Base-by-base conservation (phyloP, 2,888 invertebrate species). In the Harpalus rubripes region DNA sequence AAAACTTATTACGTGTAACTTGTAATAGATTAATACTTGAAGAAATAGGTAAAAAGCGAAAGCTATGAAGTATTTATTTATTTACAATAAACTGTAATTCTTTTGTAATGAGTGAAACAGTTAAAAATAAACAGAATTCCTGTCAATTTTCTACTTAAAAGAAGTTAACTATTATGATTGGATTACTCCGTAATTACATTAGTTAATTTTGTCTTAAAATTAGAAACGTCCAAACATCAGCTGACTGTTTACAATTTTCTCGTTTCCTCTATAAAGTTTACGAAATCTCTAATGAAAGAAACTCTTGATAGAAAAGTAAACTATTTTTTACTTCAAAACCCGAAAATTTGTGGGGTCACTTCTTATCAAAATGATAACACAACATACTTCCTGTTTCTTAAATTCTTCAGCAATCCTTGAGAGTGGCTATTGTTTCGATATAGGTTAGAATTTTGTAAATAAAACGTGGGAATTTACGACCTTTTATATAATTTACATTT, bases 281-380 rank as follows among this genome's bases (percentile, higher is more conserved):
- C 65, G 65, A 65, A 65, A 65, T 65, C 32, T 65, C 32, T 68
- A 7, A 68, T 68, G 68, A 68, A 68, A 39, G 68, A 68, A 68
- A 32, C 68, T 68, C 22, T 68, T 68, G 39, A 68, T 32, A 39
- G 68, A 68, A 68, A 41, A 68, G 68, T 68, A 68, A 68, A 68
- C 68, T 22, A 15, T 68, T 68, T 68, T 68, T 68, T 68, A 68
- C 68, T 68, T 41, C 5, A 39, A 68, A 63, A 68, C n/a, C 39
- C 68, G 32, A 68, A 68, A 18, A 32, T 68, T 68, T 15, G 32
- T 12, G 16, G 68, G 68, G 68, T 68, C 68, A 68, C 15, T 39
- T 68, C 68, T 68, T 68, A 68, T 68, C 68, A 68, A 7, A 26
- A n/a, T 41, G 68, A 68, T 68, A 68, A 68, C 68, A 68, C 7